Conservation (phyloP, 2,113 vertebrate species). For the Plecotus auritus region DNA sequence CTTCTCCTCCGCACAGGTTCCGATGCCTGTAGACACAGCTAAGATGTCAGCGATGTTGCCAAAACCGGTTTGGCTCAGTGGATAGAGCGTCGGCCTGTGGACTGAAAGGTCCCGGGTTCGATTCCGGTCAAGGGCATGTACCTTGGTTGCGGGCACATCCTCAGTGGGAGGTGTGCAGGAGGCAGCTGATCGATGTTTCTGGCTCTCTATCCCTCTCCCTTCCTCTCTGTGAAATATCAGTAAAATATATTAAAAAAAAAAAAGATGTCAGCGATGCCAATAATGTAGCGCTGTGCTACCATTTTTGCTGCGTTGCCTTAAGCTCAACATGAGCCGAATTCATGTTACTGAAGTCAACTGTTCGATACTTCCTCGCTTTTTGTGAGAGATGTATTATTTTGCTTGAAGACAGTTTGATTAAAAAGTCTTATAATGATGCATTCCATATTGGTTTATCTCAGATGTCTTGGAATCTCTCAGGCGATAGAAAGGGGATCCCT, state of each 20-base stretch:
- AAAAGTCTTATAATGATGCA: not conserved
- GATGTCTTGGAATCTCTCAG: constrained; percentile 15
- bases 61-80: no score
- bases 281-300: constrained; percentile 6
- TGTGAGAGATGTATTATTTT: constrained; percentile 33
- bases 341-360: constrained; percentile 37
- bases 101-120: no score
- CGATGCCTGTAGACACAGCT: constrained; percentile 29
- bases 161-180: no score
- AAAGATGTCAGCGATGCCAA: constrained; percentile 10
- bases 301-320: constrained; percentile 27
- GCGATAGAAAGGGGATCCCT: not conserved
- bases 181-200: no score
- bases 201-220: no score
- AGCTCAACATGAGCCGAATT: constrained; percentile 45
- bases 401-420: not conserved
- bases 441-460: constrained; percentile 6
- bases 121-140: no score
- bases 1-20: not conserved
- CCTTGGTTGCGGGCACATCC: no score
- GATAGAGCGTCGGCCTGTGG: no score
- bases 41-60: not conserved
- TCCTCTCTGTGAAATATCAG: no score
- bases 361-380: constrained; percentile 47
- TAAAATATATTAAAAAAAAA: no score